Evolutionary conservation across 2,888 invertebrate species (phyloP), one percentile per base, ranked within the genome.

Genomic region (Chalcosyrphus nemorum): DNA sequence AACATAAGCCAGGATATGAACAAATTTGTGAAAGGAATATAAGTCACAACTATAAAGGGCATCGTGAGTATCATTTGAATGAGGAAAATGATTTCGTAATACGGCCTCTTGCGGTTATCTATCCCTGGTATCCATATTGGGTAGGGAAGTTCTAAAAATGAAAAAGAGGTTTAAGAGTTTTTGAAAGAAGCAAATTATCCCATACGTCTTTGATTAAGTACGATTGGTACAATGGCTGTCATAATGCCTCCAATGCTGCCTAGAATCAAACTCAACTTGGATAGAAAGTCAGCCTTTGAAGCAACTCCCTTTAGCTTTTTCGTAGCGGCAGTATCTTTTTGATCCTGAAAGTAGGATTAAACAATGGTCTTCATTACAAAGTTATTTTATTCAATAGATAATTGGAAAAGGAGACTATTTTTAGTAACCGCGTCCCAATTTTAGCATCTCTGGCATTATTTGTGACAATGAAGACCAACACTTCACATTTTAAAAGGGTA

Each of bases 1-100:
- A 88, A 88, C 47, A 87, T 75, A 0, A 88, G 63, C 75, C 80
- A 88, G 4, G 82, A 52, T 15, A 87, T 71, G n/a, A 87, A 86
- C 0, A 88, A 54, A 52, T 87, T 88, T 0, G 87, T 86, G 52
- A 86, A 88, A 1, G 87, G 87, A 19, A 87, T 65, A 47, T 87
- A 88, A 6, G 81, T 75, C 13, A 45, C 38, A 2, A 86, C 6
- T 15, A 86, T 72, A 24, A 86, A 86, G 2, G 86, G 87, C 32
- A 84, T 70, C 0, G 86, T 21, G 7, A 86, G 15, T 7, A 66
- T 1, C 5, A 32, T 27, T 74, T 88, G 70, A n/a, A 86, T 6
- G 0, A 45, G 13, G 45, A 80, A 88, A 4, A 86, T 13, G 1
- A 87, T 72, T 85, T 87, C 88, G 57, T 86, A 88, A 0, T 70